Conservation (phyloP, 2,113 vertebrate species). For the Brachyistius frenatus region DNA sequence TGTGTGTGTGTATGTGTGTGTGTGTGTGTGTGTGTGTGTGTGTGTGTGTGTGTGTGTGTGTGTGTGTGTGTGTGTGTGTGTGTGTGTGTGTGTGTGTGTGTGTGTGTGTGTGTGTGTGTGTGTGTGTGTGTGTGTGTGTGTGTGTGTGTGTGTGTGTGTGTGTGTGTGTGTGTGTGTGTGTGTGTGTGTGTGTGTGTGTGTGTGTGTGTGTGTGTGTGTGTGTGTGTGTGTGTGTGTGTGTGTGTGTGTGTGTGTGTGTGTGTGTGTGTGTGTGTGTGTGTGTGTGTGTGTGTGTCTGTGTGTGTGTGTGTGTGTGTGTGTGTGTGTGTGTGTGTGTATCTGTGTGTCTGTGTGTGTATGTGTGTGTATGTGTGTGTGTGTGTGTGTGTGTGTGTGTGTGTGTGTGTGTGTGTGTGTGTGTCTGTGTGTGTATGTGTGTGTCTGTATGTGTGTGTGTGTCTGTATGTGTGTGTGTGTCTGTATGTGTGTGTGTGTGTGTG, state of each 20-base stretch:
- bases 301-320: conserved; percentile 12
- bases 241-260: conserved; percentile 13
- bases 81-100: conserved; percentile 5
- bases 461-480: conserved; percentile 6
- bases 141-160: conserved; percentile 2
- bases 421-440: conserved; percentile 11
- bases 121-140: conserved; percentile 4
- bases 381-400: conserved; percentile 13
- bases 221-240: conserved; percentile 4
- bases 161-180: conserved; percentile 14
- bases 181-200: background rate
- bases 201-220: conserved; percentile 10
- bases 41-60: conserved; percentile 5
- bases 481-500: conserved; percentile 9
- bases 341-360: conserved; percentile 3
- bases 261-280: conserved; percentile 5
- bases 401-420: conserved; percentile 4
- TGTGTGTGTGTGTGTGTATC: conserved; percentile 12
- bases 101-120: conserved; percentile 14
- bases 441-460: conserved; percentile 5
- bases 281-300: conserved; percentile 3
- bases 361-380: conserved; percentile 3
- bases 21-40: conserved; percentile 14
- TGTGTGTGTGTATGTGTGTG: conserved; percentile 3
- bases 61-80: conserved; percentile 7